Percentiles rank a stretch among this genome's conserved stretches.
Conservation (phyloP, 2,797 vertebrate species). For the Cyclopterus lumpus region DNA sequence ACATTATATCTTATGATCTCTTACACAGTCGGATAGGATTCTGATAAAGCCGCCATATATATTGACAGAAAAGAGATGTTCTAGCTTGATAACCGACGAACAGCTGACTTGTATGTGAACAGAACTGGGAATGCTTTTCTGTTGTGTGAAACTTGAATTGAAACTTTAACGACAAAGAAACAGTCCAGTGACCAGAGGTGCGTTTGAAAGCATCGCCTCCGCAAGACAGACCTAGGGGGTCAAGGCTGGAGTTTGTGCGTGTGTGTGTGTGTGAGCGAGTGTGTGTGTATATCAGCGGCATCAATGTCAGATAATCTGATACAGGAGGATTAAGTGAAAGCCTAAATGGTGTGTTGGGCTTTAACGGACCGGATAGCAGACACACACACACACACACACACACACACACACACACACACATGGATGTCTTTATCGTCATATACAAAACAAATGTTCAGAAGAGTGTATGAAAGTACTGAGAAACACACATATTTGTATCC, state of each 20-base stretch:
- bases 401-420: slow-evolving; percentile 23
- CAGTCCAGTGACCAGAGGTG: no score
- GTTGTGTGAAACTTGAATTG: no score
- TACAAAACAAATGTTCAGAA: background rate
- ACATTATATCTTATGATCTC: background rate
- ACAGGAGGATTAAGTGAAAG: slow-evolving; percentile 71
- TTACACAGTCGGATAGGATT: background rate
- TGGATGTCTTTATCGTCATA: background rate
- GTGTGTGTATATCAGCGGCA: slow-evolving; percentile 55
- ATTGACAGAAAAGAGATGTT: background rate
- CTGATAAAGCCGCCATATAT: background rate
- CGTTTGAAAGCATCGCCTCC: no score
- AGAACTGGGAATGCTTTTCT: no score
- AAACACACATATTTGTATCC: background rate
- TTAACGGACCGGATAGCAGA: slow-evolving; percentile 32
- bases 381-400: slow-evolving; percentile 26
- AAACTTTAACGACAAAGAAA: no score
- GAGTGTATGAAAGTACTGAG: background rate
- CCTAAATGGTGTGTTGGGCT: slow-evolving; percentile 52
- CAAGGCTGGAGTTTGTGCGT: background rate
- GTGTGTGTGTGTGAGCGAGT: slow-evolving; percentile 12
- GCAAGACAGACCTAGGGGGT: no score
- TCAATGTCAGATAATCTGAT: slow-evolving; percentile 78
- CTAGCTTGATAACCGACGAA: no score
- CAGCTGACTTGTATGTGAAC: no score